A percentile compares a stretch with the other conserved stretches of the same genome.
Conservation (phyloP, 2,113 vertebrate species). For the Daboia siamensis region DNA sequence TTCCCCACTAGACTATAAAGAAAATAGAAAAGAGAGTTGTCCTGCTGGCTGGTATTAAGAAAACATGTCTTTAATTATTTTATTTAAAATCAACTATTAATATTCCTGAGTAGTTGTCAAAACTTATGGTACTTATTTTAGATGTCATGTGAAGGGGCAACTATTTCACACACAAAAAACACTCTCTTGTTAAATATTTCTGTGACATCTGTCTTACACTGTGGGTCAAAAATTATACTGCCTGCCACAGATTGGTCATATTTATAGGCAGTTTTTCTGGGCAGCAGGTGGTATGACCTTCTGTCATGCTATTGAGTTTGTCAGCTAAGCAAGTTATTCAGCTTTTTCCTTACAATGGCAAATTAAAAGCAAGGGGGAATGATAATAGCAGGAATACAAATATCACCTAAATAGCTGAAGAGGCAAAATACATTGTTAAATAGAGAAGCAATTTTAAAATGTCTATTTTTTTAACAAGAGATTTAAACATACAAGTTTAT, state of each 20-base stretch:
- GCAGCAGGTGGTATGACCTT: constrained; percentile 60
- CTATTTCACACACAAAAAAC: constrained; percentile 23
- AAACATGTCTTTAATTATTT: neutral
- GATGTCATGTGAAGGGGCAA: constrained; percentile 15
- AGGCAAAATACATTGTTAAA: neutral
- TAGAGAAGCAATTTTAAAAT: neutral
- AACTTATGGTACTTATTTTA: neutral
- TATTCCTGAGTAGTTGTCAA: neutral
- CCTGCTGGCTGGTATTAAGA: constrained; percentile 1
- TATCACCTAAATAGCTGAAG: neutral
- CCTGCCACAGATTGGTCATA: constrained; percentile 21
- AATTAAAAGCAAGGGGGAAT: neutral
- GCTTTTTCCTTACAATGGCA: constrained; percentile 23
- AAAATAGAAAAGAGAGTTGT: constrained; percentile 24
- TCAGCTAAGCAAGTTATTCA: neutral
- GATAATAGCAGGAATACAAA: neutral
- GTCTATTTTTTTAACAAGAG: neutral
- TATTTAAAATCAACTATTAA: neutral
- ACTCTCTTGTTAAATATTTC: constrained; percentile 39
- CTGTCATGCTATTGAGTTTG: constrained; percentile 27
- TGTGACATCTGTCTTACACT: constrained; percentile 53
- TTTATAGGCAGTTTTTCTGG: constrained; percentile 37
- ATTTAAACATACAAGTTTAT: neutral
- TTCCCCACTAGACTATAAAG: neutral
- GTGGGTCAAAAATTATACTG: constrained; percentile 37